Base-by-base conservation (phyloP, 2,113 vertebrate species). In the Xiphias gladius region DNA sequence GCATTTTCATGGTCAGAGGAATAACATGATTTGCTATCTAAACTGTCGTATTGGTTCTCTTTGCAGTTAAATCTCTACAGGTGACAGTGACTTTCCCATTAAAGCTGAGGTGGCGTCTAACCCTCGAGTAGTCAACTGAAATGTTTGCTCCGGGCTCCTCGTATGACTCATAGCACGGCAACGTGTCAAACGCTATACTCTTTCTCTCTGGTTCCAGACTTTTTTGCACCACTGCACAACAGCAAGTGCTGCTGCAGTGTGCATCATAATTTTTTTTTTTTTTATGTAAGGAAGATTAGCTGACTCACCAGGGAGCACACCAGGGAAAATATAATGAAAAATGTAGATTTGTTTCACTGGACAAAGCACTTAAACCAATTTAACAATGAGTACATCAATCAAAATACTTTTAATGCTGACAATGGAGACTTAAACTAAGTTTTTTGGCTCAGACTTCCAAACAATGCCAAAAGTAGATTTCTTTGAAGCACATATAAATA, bases 271-370 rank as follows among this genome's bases (percentile, higher is more conserved):
- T 68, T 76, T 59, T 61, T 75, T 74, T 46, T 59, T 26, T 77
- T 57, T 22, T 55, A 48, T 73, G 28, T 37, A 39, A 76, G 30
- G 22, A 80, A 79, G 50, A 88, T 82, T 84, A 82, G 73, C 70
- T 85, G 85, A 91, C 73, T 91, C 78, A 85, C 54, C 65, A 84
- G 39, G 50, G 37, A 83, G 1, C 65, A 59, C 52, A 39, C 64
- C 68, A 9, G 37, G 32, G 41, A 39, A 10, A 84, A 88, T 70
- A 58, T 41, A 72, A 76, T 80, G 50, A 73, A 86, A 86, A 55
- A 83, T 76, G 88, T 70, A 79, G 80, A 81, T 87, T 57, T 82
- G 46, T 83, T 79, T 83, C 43, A 80, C 62, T 57, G 52, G 28
- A 85, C 24, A 30, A 70, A 87, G 30, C 82, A 64, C 66, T 24